Evolutionary conservation across 2,888 invertebrate species (phyloP).

Genomic region (Masnerella sp.): DNA sequence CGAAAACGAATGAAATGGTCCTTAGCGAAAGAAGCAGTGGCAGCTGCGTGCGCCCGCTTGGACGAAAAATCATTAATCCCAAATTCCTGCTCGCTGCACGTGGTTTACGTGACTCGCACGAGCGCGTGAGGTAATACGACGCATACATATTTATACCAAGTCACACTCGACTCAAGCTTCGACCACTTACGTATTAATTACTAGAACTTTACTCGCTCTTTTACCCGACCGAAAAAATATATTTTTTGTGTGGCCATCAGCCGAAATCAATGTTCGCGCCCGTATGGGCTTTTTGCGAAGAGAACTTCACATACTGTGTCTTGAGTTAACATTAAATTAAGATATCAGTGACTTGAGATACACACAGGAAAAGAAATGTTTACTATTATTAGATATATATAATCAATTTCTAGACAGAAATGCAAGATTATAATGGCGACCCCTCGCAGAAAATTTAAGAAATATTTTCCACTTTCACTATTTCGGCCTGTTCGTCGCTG

Average conservation of each 20-base stretch:
- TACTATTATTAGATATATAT: too few species aligned
- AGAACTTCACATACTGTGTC: too few species aligned
- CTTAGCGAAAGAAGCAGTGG: constrained; percentile 52
- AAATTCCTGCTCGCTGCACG: constrained; percentile 49
- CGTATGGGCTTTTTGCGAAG: too few species aligned
- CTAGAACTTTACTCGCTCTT: constrained; percentile 62
- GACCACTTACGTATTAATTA: constrained; percentile 73
- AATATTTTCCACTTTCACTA: too few species aligned
- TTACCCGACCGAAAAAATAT: constrained; percentile 10
- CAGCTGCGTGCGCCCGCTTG: constrained; percentile 57
- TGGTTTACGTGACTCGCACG: constrained; percentile 61
- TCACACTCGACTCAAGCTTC: constrained; percentile 59
- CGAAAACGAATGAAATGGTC: constrained; percentile 37
- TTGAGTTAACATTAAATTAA: too few species aligned
- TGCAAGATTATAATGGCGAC: too few species aligned
- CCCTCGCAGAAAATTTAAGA: too few species aligned
- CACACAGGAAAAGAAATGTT: too few species aligned
- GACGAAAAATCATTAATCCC: constrained; percentile 62
- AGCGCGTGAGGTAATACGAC: constrained; percentile 65
- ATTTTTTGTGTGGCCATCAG: too few species aligned
- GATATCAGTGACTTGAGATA: too few species aligned
- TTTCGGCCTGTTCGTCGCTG: too few species aligned
- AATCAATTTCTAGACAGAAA: too few species aligned
- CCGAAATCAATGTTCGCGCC: background rate
- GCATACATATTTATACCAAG: constrained; percentile 72